Percentiles rank a stretch among this genome's conserved stretches.
Evolutionary conservation across 2,888 invertebrate genomes (phyloP).

Genomic region (Subacronicta megacephala): DNA sequence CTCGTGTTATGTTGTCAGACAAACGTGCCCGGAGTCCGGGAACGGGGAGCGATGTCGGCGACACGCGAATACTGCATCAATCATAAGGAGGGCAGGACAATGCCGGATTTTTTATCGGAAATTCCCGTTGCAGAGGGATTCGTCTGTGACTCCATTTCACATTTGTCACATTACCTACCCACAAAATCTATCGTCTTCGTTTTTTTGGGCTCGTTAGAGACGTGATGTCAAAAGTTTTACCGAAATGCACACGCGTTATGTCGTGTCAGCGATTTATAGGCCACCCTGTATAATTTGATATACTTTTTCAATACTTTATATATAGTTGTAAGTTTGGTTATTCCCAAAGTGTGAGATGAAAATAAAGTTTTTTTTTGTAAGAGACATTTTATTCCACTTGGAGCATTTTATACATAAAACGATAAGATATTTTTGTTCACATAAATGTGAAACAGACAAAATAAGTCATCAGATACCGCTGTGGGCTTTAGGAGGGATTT

Average conservation of each 20-base stretch:
- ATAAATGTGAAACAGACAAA: slow-evolving; percentile 41
- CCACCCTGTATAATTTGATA: slow-evolving; percentile 14
- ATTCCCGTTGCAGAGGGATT: slow-evolving; percentile 65
- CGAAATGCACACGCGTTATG: slow-evolving; percentile 38
- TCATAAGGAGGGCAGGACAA: slow-evolving; percentile 76
- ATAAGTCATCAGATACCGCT: slow-evolving; percentile 69
- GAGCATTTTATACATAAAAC: too few relatives aligned
- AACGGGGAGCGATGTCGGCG: slow-evolving; percentile 60
- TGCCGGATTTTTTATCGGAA: slow-evolving; percentile 72
- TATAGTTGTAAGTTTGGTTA: too few relatives aligned
- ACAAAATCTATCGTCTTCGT: slow-evolving; percentile 43
- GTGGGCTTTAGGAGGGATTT: slow-evolving; percentile 66
- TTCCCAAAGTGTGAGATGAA: too few relatives aligned
- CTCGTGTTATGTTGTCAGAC: slow-evolving; percentile 47
- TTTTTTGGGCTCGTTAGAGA: slow-evolving; percentile 49
- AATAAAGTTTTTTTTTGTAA: too few relatives aligned
- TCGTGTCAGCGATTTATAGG: slow-evolving; percentile 18
- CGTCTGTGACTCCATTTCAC: slow-evolving; percentile 66
- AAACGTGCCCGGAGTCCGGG: slow-evolving; percentile 53
- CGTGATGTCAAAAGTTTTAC: slow-evolving; percentile 47
- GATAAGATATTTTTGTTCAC: slow-evolving; percentile 5
- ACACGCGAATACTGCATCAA: slow-evolving; percentile 80
- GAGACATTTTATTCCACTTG: too few relatives aligned
- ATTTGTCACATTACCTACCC: slow-evolving; percentile 70
- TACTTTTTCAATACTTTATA: background rate